A percentile compares a stretch with the other conserved stretches of the same genome.
Evolutionary conservation across 2,797 vertebrate genomes (phyloP).

Genomic region (Sebastiscus tertius): DNA sequence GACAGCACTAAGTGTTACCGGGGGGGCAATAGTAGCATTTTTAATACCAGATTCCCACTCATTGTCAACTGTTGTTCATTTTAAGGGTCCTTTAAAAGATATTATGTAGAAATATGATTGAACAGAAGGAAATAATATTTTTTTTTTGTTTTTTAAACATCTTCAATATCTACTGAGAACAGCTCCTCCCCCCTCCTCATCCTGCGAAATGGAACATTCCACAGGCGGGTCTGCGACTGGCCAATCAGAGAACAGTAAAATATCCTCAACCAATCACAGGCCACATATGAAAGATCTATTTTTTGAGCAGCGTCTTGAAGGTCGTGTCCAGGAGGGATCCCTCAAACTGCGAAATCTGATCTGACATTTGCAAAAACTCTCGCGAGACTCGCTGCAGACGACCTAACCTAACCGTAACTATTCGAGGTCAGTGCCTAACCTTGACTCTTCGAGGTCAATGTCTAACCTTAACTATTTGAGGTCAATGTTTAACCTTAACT

Average conservation of each 20-base stretch:
- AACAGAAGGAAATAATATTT: rapidly evolving
- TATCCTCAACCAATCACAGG: slow-evolving; percentile 63
- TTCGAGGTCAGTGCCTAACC: no score
- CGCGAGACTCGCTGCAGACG: no score
- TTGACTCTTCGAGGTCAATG: no score
- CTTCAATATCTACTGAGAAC: rapidly evolving
- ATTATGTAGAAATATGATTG: not conserved
- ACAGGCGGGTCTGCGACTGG: slow-evolving; percentile 51
- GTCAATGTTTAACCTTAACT: no score
- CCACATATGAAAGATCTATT: not conserved
- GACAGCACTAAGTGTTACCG: not conserved
- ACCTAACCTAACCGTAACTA: no score
- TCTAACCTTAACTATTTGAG: rapidly evolving
- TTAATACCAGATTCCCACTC: no score
- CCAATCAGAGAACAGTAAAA: slow-evolving; percentile 64
- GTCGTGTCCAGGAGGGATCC: no score
- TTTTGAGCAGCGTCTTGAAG: not conserved
- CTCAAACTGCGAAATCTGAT: no score
- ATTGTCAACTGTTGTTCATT: no score
- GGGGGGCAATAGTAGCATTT: no score
- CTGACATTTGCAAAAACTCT: no score
- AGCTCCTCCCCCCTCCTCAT: not conserved
- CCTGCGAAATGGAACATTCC: slow-evolving; percentile 47
- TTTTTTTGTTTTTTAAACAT: not conserved
- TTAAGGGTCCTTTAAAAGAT: no score